Percentiles rank a stretch among this genome's conserved stretches.
Conservation (phyloP, 2,888 invertebrate genomes). For the Nemurella pictetii region DNA sequence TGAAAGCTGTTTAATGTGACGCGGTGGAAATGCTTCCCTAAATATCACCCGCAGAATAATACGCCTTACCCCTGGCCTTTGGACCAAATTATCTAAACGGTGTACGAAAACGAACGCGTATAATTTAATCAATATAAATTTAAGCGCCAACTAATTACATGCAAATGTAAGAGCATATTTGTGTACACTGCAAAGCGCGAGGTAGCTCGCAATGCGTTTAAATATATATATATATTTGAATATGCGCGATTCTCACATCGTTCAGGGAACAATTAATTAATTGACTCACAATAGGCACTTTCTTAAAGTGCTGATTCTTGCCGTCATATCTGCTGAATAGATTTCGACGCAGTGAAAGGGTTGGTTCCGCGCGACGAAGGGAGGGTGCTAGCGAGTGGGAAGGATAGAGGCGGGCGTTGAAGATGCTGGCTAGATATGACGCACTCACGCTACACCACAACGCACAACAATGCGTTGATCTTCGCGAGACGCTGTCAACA, state of each 20-base stretch:
- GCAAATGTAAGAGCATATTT: background rate
- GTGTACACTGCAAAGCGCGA: background rate
- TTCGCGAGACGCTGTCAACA: background rate
- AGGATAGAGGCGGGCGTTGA: background rate
- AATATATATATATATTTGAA: background rate
- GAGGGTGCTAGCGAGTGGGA: too few relatives aligned
- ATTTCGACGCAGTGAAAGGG: background rate
- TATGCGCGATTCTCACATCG: background rate
- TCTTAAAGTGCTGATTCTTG: background rate
- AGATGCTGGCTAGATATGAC: background rate
- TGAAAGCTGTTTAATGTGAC: too few relatives aligned
- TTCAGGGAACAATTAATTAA: background rate
- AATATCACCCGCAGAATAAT: too few relatives aligned
- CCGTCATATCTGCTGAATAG: background rate
- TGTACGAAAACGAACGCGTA: background rate
- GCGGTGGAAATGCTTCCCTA: too few relatives aligned
- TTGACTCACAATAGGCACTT: background rate
- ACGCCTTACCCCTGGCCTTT: background rate
- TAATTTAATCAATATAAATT: background rate
- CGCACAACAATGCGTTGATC: constrained; percentile 17
- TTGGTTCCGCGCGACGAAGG: too few relatives aligned
- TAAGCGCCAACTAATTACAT: background rate
- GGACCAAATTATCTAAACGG: background rate
- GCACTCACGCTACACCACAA: background rate
- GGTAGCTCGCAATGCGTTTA: background rate